Evolutionary conservation across 2,888 invertebrate species (phyloP).

Genomic region (Eilema caniola): DNA sequence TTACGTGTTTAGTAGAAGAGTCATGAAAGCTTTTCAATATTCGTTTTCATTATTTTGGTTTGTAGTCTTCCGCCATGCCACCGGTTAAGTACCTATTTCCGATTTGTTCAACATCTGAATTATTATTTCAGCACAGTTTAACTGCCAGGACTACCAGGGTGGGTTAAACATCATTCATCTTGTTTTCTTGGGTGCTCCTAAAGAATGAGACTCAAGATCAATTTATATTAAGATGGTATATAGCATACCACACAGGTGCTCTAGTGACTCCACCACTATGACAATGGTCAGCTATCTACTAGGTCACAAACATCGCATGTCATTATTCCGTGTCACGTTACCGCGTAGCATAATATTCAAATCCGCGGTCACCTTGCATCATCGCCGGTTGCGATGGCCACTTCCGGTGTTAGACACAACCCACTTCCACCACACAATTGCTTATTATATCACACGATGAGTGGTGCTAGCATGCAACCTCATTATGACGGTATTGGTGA

Average conservation of each 20-base stretch:
- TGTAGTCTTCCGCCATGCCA: no score
- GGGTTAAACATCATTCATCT: no score
- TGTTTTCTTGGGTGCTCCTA: no score
- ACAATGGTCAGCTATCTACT: neutral
- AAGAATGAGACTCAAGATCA: no score
- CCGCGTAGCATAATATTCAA: neutral
- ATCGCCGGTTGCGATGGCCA: neutral
- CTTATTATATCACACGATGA: neutral
- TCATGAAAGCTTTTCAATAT: no score
- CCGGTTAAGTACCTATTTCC: no score
- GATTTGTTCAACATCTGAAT: no score
- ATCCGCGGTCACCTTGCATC: constrained; percentile 8
- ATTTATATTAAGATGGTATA: no score
- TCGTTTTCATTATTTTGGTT: no score
- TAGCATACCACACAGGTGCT: neutral
- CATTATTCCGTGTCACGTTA: constrained; percentile 5
- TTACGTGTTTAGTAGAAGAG: no score
- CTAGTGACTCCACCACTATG: neutral
- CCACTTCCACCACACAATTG: neutral
- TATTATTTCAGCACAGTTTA: no score
- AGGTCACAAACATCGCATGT: neutral
- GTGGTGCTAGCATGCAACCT: constrained; percentile 3
- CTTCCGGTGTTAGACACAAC: constrained; percentile 5
- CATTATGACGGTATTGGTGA: neutral
- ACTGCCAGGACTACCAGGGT: no score